Evolutionary conservation across 2,797 vertebrate genomes (phyloP).

Genomic region (Channa striata): DNA sequence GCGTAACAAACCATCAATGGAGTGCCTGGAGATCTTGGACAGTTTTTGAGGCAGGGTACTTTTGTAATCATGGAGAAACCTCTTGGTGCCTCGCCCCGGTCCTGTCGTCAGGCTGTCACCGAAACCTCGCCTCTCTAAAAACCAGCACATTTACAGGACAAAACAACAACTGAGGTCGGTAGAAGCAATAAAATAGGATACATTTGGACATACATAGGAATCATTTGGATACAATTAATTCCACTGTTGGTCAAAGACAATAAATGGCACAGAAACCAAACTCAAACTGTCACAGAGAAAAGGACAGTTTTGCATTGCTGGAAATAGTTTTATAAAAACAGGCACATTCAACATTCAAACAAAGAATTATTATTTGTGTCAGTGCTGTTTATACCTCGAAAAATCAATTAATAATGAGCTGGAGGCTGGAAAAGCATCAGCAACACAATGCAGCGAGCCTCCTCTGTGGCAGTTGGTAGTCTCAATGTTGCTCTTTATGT

Average conservation of each 20-base stretch:
- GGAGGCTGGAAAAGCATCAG: no score
- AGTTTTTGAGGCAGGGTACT: constrained; percentile 87
- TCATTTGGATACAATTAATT: no score
- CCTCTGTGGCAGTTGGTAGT: neutral
- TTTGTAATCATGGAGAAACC: constrained; percentile 87
- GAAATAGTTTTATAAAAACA: no score
- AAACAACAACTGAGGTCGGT: neutral
- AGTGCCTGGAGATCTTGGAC: constrained; percentile 86
- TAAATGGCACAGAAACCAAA: no score
- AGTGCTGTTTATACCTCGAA: neutral
- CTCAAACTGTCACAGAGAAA: no score
- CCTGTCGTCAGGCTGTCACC: constrained; percentile 84
- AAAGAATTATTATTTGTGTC: no score
- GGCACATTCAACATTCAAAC: no score
- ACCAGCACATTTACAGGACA: neutral
- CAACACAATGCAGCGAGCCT: no score
- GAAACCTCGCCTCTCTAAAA: constrained; percentile 86
- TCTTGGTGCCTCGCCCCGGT: constrained; percentile 86
- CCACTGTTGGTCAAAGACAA: no score
- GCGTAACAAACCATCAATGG: constrained; percentile 84
- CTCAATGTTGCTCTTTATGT: neutral
- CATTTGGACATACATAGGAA: no score
- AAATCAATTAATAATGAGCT: no score
- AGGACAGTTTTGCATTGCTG: no score
- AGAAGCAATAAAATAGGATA: neutral